Evolutionary conservation across 2,113 vertebrate genomes (phyloP).

Genomic region (Prolemur simus): DNA sequence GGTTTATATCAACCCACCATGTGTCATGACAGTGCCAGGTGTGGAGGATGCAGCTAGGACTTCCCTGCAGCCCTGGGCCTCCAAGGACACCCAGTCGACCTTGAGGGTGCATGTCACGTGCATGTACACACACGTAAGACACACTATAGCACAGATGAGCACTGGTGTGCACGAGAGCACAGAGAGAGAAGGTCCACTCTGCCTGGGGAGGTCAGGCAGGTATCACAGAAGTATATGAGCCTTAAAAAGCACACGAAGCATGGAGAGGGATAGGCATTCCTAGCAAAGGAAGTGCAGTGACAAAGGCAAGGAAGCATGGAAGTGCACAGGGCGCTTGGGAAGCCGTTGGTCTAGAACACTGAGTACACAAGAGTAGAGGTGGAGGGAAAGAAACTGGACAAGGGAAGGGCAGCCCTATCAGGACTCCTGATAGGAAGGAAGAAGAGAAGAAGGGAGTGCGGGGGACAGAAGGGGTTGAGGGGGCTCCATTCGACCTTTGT

Average conservation of each 20-base stretch:
- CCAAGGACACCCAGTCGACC: background rate
- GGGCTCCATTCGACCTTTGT: background rate
- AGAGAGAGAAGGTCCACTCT: background rate
- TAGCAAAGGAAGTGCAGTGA: rapidly evolving
- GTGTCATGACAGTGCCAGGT: background rate
- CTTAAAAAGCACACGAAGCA: background rate
- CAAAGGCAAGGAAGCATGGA: background rate
- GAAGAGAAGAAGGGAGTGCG: background rate
- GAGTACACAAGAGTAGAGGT: rapidly evolving
- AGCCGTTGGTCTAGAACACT: rapidly evolving
- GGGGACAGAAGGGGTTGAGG: background rate
- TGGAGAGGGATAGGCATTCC: background rate
- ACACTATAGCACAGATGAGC: rapidly evolving
- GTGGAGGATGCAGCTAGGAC: background rate
- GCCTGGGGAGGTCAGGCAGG: background rate
- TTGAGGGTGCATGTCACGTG: background rate
- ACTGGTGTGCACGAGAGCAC: background rate
- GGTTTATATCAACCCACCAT: background rate
- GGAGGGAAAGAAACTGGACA: background rate
- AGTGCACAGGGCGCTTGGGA: background rate
- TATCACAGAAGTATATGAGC: background rate
- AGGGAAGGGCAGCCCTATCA: background rate
- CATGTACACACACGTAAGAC: background rate
- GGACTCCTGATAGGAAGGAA: background rate
- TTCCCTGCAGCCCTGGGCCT: background rate